phyloP scores from a whole-genome alignment of 2,888 invertebrate species.

The Diarsia dahlii region DNA sequence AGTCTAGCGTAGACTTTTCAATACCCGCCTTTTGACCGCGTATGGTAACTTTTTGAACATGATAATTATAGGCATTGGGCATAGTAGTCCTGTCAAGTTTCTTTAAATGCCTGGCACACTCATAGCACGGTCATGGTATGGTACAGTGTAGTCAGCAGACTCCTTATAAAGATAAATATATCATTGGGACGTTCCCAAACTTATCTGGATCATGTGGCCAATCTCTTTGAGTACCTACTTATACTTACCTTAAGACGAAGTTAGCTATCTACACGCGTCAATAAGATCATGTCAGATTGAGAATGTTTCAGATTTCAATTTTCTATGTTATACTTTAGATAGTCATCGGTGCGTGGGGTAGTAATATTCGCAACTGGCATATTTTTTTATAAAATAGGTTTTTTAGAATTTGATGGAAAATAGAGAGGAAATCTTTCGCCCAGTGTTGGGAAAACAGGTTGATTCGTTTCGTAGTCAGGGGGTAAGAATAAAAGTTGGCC shows the following conservation, averaged over 20 bases:
- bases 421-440: neutral
- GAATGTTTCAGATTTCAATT: slow-evolving; percentile 37
- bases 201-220: slow-evolving; percentile 44
- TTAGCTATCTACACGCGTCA: slow-evolving; percentile 16
- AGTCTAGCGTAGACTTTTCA: too few relatives aligned
- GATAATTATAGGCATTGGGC: too few relatives aligned
- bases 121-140: neutral
- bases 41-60: neutral
- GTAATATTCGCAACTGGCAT: neutral
- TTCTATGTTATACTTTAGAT: slow-evolving; percentile 17
- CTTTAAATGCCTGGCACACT: neutral
- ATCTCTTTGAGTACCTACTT: slow-evolving; percentile 33
- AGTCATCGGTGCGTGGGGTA: slow-evolving; percentile 2
- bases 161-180: slow-evolving; percentile 27
- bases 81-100: neutral
- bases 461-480: too few relatives aligned
- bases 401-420: neutral
- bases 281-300: slow-evolving; percentile 16
- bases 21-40: neutral
- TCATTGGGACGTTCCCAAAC: slow-evolving; percentile 23
- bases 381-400: neutral
- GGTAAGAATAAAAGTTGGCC: neutral
- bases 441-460: neutral
- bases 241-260: slow-evolving; percentile 11
- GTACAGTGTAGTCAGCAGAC: neutral